These are phyloP conservation scores for Myxocyprinus asiaticus DNA, from an alignment of 2,113 vertebrate genomes.

Conservation along the genomic window DNA sequence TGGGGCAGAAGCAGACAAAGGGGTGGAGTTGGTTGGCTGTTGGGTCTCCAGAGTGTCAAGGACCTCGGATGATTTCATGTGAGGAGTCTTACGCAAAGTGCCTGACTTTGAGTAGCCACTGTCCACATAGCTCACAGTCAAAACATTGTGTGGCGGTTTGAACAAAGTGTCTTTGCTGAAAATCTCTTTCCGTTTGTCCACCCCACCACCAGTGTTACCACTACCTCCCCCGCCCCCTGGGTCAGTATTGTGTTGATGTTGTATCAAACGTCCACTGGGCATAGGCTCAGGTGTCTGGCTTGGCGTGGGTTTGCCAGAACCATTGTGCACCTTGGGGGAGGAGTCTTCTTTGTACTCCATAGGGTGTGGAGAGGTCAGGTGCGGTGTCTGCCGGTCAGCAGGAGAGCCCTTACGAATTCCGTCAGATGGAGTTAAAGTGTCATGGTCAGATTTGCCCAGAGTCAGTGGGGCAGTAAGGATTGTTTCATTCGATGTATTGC, in stretches of 20 bases:
- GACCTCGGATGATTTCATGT: constrained; percentile 81
- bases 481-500: constrained; percentile 97
- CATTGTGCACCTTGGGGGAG: constrained; percentile 78
- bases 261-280: constrained; percentile 87
- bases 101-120: constrained; percentile 90
- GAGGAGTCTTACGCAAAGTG: constrained; percentile 91
- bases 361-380: constrained; percentile 79
- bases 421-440: constrained; percentile 87
- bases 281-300: constrained; percentile 82
- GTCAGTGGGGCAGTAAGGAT: constrained; percentile 92
- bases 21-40: constrained; percentile 82
- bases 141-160: constrained; percentile 92
- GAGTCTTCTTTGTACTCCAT: constrained; percentile 92
- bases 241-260: constrained; percentile 86
- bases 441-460: constrained; percentile 90
- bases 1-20: constrained; percentile 79
- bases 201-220: constrained; percentile 74
- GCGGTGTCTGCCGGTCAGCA: constrained; percentile 86
- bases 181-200: constrained; percentile 97
- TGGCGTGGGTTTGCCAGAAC: constrained; percentile 76
- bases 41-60: constrained; percentile 87
- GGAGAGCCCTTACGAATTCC: constrained; percentile 90
- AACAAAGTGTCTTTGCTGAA: constrained; percentile 99
- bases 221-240: constrained; percentile 76
- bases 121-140: constrained; percentile 85